A percentile compares a stretch with the other conserved stretches of the same genome.
Conservation (phyloP, 2,888 invertebrate species). For the Charanyca ferruginea region DNA sequence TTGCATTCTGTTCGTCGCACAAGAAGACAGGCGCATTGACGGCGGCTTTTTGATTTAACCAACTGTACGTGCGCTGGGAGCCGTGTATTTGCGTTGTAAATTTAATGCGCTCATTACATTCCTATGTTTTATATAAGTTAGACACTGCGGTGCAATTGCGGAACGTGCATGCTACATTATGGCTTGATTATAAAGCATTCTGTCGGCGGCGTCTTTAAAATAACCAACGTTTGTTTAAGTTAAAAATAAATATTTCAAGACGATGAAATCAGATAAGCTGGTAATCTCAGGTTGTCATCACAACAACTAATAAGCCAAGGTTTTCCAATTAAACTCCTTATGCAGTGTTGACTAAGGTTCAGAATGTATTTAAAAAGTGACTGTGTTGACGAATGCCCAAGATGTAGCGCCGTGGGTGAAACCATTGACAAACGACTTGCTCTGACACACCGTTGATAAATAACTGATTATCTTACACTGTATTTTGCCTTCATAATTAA, state of each 20-base stretch:
- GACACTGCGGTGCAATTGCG: slow-evolving; percentile 63
- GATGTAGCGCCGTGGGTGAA: slow-evolving; percentile 86
- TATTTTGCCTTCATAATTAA: slow-evolving; percentile 89
- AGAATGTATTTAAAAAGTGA: slow-evolving; percentile 68
- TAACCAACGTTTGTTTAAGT: slow-evolving; percentile 69
- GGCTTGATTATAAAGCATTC: slow-evolving; percentile 63
- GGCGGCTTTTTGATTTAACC: slow-evolving; percentile 82
- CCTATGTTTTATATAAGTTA: slow-evolving; percentile 67
- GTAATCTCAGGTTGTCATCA: slow-evolving; percentile 86
- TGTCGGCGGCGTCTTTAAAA: slow-evolving; percentile 61
- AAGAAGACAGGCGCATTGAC: slow-evolving; percentile 84
- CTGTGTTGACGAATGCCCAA: slow-evolving; percentile 83
- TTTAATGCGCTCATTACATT: slow-evolving; percentile 76
- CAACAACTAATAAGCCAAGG: slow-evolving; percentile 77
- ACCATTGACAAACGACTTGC: slow-evolving; percentile 88
- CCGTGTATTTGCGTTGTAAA: slow-evolving; percentile 73
- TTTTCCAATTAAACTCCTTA: slow-evolving; percentile 76
- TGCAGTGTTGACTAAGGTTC: slow-evolving; percentile 73
- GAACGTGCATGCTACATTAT: slow-evolving; percentile 61
- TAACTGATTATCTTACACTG: slow-evolving; percentile 90
- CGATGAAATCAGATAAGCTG: slow-evolving; percentile 87
- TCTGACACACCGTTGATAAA: slow-evolving; percentile 89
- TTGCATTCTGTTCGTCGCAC: slow-evolving; percentile 86
- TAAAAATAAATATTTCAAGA: slow-evolving; percentile 82
- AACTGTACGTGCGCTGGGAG: slow-evolving; percentile 70